These are phyloP conservation scores for Porphyrio hochstetteri DNA, from an alignment of 2,113 vertebrate species.

Conservation along the genomic window DNA sequence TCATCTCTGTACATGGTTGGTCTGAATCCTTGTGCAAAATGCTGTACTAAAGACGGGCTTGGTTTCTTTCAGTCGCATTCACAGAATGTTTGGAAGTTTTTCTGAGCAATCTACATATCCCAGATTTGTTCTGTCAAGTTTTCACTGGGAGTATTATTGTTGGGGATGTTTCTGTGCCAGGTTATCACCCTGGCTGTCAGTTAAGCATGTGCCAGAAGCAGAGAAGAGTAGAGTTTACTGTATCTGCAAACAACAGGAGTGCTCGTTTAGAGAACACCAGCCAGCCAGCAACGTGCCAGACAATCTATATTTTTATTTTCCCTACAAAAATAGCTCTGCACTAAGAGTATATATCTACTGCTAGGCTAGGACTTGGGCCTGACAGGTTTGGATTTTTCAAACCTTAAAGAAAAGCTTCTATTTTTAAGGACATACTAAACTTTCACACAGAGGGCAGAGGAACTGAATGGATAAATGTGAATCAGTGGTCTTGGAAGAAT, in stretches of 20 bases:
- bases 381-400: neutral
- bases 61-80: neutral
- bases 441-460: neutral
- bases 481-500: neutral
- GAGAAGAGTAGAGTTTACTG: neutral
- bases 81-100: neutral
- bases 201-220: accelerated
- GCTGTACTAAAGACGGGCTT: accelerated
- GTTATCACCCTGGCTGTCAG: neutral
- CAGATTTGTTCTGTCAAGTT: neutral
- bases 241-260: neutral
- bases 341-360: neutral
- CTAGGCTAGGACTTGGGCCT: neutral
- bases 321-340: neutral
- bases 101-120: neutral
- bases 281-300: neutral
- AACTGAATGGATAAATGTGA: neutral
- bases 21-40: neutral
- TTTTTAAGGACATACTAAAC: neutral
- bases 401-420: neutral
- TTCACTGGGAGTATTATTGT: neutral
- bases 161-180: neutral
- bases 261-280: neutral
- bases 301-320: neutral
- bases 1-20: accelerated